Base-by-base conservation (phyloP, 2,888 invertebrate genomes). In the Drosophila mimetica region DNA sequence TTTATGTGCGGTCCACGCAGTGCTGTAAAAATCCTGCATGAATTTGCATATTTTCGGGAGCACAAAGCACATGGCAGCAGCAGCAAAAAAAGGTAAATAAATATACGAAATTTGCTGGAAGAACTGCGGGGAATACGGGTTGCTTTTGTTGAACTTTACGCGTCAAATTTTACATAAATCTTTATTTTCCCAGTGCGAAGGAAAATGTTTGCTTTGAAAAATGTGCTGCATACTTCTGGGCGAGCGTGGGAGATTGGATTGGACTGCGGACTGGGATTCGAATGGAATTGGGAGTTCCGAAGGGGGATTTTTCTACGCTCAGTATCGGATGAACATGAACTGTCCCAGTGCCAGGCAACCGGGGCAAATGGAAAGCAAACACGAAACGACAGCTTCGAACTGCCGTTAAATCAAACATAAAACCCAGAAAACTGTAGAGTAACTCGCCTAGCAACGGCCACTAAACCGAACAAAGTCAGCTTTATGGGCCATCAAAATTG, bases 151-250 rank as follows among this genome's bases (percentile, higher is more conserved):
- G 58, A 71, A 63, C 60, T 46, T 76, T 74, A 41, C 46, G 57
- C 64, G 44, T 74, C 70, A 59, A 71, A 63, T 65, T 75, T 55
- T 36, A 42, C 78, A 76, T 85, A 78, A 76, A 74, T 79, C 82
- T 80, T 59, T 57, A 53, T 48, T 53, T 61, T 64, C 20, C 55
- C 30, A 59, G 44, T 51, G 37, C 48, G 7, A 51, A 61, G 60
- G 46, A 47, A 63, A 63, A 63, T 44, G 48, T 65, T 51, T 57
- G 39, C 47, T 48, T 50, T 57, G 50, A 50, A 46, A 66, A 63
- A 73, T 50, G 47, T 47, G 41, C 39, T 25, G 53, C 57, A 58
- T 52, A 52, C 54, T 58, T 61, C 25, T 18, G 46, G 53, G 14
- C n/a, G 46, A 42, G 25, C 20, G 41, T n/a, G 11, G 39, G 25